These are phyloP conservation scores for Picus viridis DNA, from an alignment of 2,797 vertebrate genomes.

Conservation along the genomic window DNA sequence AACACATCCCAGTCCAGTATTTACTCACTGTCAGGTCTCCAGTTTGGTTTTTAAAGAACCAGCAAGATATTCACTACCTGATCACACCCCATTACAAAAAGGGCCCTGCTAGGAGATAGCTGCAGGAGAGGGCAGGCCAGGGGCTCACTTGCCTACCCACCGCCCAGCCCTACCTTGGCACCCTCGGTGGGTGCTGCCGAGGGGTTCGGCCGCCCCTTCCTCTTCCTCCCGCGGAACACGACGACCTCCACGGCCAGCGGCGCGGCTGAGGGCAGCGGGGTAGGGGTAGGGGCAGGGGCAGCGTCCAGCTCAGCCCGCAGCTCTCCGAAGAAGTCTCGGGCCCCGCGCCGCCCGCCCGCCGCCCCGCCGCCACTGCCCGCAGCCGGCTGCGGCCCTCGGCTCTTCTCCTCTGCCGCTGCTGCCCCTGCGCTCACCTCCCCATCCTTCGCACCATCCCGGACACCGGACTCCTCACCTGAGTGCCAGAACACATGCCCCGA, in stretches of 20 bases:
- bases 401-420: too few species aligned
- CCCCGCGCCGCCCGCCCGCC: not conserved
- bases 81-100: accelerated
- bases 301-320: slow-evolving; percentile 35
- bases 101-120: too few species aligned
- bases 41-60: not conserved
- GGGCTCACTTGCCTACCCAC: not conserved
- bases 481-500: not conserved
- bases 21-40: accelerated
- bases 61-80: too few species aligned
- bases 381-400: not conserved
- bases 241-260: slow-evolving; percentile 34
- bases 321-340: slow-evolving; percentile 30
- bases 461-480: not conserved
- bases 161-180: not conserved
- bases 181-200: not conserved
- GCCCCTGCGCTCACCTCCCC: not conserved
- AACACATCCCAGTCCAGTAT: not conserved
- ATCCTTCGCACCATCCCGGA: not conserved
- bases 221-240: slow-evolving; percentile 34
- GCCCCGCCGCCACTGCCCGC: not conserved
- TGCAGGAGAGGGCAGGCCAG: too few species aligned
- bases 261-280: not conserved
- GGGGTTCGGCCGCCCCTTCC: not conserved
- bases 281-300: not conserved